Evolutionary conservation across 2,888 invertebrate species (phyloP).

Genomic region (Tupiocoris notatus): DNA sequence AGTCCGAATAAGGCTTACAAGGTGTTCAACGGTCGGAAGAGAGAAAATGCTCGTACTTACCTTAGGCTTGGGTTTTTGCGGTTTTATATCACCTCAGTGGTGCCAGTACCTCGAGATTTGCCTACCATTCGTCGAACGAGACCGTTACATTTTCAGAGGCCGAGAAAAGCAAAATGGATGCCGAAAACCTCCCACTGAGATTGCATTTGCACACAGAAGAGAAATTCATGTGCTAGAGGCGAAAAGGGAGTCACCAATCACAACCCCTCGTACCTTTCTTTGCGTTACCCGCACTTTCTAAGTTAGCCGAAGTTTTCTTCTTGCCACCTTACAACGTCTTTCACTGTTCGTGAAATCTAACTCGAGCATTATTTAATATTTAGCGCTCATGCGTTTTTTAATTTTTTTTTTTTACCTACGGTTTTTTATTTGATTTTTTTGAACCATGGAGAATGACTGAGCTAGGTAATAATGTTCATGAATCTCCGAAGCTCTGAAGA

Average conservation of each 20-base stretch:
- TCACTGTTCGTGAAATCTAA: no score
- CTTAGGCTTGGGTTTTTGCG: background rate
- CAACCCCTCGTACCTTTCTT: constrained; percentile 1
- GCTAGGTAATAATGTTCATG: no score
- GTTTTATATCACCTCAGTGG: background rate
- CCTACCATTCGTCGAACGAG: background rate
- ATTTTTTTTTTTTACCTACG: no score
- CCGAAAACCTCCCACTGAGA: constrained; percentile 3
- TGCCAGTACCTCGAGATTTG: background rate
- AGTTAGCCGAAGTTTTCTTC: no score
- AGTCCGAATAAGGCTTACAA: background rate
- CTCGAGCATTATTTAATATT: no score
- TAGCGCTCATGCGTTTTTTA: no score
- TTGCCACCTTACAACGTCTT: no score
- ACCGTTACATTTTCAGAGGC: background rate
- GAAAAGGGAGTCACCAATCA: constrained; percentile 15
- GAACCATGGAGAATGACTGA: no score
- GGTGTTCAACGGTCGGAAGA: background rate
- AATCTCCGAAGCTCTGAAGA: no score
- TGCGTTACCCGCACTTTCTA: no score
- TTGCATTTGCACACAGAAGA: constrained; percentile 15
- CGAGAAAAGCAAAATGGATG: constrained; percentile 1
- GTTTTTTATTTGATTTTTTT: no score
- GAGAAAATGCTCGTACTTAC: background rate
- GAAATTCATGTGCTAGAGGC: background rate